These are phyloP conservation scores for Rhyacophila brunnea DNA, from an alignment of 1,140 invertebrate genomes.

Conservation along the genomic window DNA sequence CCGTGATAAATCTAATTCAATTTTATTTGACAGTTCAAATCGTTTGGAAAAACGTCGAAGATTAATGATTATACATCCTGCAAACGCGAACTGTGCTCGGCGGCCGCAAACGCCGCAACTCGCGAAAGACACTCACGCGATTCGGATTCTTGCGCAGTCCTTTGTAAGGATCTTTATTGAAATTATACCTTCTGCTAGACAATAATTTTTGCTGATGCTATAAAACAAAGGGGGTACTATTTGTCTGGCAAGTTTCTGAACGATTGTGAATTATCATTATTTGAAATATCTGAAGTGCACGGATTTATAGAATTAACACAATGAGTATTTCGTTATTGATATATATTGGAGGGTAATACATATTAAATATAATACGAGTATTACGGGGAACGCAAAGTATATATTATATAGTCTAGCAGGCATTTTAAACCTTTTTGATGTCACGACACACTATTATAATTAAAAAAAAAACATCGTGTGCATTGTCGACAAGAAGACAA, in stretches of 20 bases:
- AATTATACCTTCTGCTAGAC: too few relatives aligned
- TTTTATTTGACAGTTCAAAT: constrained; percentile 37
- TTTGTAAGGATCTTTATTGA: too few relatives aligned
- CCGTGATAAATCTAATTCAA: constrained; percentile 36
- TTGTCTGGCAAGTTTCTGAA: constrained; percentile 1
- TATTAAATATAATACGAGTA: too few relatives aligned
- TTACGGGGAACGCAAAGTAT: too few relatives aligned
- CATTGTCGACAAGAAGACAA: too few relatives aligned
- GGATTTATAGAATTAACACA: background rate
- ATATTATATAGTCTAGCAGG: too few relatives aligned
- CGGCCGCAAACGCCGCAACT: background rate
- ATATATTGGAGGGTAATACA: too few relatives aligned
- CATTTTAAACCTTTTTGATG: too few relatives aligned
- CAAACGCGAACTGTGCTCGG: background rate
- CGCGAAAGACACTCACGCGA: background rate
- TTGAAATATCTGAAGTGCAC: too few relatives aligned
- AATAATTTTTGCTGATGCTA: background rate
- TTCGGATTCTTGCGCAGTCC: background rate
- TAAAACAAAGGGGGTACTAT: constrained; percentile 2
- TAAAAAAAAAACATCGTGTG: too few relatives aligned
- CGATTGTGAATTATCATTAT: constrained; percentile 5
- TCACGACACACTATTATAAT: too few relatives aligned
- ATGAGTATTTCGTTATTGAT: too few relatives aligned
- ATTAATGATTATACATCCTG: constrained; percentile 32
- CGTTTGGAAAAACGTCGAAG: constrained; percentile 33